Conservation (phyloP, 2,113 vertebrate species). For the Agelaius tricolor region DNA sequence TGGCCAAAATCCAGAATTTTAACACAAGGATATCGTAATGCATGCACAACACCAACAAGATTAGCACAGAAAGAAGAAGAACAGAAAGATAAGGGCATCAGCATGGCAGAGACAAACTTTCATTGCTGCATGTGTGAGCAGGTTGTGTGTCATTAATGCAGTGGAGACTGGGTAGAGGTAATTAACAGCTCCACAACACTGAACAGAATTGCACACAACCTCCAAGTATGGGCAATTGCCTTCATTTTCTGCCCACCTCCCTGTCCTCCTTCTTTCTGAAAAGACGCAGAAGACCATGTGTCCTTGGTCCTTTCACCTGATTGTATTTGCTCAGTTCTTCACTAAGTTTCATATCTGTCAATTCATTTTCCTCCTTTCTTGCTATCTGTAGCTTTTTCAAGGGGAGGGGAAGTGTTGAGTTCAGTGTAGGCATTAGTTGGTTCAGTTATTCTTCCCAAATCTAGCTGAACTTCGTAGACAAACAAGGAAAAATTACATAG, state of each 20-base stretch:
- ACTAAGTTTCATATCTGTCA: not conserved
- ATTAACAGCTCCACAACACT: not conserved
- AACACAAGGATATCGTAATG: not conserved
- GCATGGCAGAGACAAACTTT: not conserved
- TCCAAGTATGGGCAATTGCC: not conserved
- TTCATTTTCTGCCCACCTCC: not conserved
- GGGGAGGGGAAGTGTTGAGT: not conserved
- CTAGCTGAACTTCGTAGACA: not conserved
- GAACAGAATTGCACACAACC: not conserved
- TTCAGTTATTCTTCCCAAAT: not conserved
- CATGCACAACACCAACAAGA: not conserved
- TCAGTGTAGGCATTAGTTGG: not conserved
- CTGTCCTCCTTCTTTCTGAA: not conserved
- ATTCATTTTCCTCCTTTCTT: not conserved
- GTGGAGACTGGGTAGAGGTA: not conserved
- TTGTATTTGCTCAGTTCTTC: not conserved
- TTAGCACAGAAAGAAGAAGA: not conserved
- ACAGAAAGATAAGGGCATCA: not conserved
- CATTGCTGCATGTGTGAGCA: not conserved
- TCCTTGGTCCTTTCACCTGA: not conserved
- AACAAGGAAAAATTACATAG: not conserved
- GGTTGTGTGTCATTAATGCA: not conserved
- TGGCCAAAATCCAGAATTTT: not conserved
- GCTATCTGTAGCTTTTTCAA: not conserved
- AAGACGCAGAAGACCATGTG: not conserved